These are phyloP conservation scores for Fabriciana adippe DNA, from an alignment of 2,888 invertebrate genomes.

Conservation along the genomic window DNA sequence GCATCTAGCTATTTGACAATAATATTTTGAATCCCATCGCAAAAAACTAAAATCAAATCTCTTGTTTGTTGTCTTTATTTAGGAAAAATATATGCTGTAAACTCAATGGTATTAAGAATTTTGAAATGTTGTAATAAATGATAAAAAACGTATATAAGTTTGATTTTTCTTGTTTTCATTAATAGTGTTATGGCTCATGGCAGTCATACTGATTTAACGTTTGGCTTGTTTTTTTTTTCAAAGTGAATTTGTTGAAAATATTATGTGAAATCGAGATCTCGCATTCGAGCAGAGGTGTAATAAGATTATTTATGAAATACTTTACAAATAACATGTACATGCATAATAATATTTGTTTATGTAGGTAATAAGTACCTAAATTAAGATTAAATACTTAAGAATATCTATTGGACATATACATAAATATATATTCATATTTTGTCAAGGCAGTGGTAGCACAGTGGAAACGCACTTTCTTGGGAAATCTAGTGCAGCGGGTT, in stretches of 20 bases:
- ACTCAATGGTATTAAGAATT: slow-evolving; percentile 48
- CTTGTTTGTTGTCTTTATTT: slow-evolving; percentile 44
- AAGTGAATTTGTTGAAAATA: slow-evolving; percentile 21
- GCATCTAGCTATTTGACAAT: slow-evolving; percentile 52
- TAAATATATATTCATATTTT: too few relatives aligned
- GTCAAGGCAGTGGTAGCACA: too few relatives aligned
- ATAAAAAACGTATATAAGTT: slow-evolving; percentile 30
- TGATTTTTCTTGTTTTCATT: slow-evolving; percentile 19
- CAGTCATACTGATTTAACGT: not conserved
- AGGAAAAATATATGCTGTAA: slow-evolving; percentile 41
- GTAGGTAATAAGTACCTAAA: too few relatives aligned
- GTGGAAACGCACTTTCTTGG: too few relatives aligned
- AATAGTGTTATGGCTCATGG: not conserved
- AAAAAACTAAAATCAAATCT: slow-evolving; percentile 58
- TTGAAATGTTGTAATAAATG: slow-evolving; percentile 62
- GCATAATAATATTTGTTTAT: too few relatives aligned
- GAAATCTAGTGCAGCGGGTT: too few relatives aligned
- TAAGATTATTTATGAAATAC: too few relatives aligned
- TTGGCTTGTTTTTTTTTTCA: slow-evolving; percentile 39
- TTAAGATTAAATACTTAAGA: too few relatives aligned
- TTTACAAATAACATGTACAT: too few relatives aligned
- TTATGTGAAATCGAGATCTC: too few relatives aligned
- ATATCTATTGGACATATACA: too few relatives aligned
- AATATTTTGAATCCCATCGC: slow-evolving; percentile 57
- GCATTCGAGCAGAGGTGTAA: too few relatives aligned